These are phyloP conservation scores for Aphrophora alni DNA, from an alignment of 2,888 invertebrate species.

Conservation along the genomic window DNA sequence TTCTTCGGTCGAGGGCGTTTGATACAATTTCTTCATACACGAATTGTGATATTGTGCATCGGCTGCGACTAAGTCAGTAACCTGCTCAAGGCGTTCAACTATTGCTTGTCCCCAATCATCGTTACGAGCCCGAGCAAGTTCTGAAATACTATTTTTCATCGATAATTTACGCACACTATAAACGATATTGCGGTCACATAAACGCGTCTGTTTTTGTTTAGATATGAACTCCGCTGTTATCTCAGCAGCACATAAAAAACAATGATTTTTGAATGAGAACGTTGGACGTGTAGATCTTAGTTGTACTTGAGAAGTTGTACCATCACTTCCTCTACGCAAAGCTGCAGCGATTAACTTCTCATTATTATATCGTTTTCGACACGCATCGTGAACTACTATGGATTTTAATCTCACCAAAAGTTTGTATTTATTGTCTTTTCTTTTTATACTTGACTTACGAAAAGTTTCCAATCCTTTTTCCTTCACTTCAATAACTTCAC, in stretches of 20 bases:
- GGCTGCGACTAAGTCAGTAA: too few relatives aligned
- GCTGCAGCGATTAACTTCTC: slow-evolving; percentile 18
- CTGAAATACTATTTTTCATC: slow-evolving; percentile 46
- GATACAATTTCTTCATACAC: too few relatives aligned
- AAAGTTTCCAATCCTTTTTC: too few relatives aligned
- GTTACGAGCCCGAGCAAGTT: slow-evolving; percentile 40
- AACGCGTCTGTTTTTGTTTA: slow-evolving; percentile 40
- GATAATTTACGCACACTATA: slow-evolving; percentile 44
- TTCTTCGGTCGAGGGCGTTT: too few relatives aligned
- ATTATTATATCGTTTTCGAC: neutral
- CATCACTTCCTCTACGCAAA: neutral
- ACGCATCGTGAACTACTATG: too few relatives aligned
- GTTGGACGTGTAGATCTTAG: too few relatives aligned
- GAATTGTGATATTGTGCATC: too few relatives aligned
- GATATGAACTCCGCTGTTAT: slow-evolving; percentile 43
- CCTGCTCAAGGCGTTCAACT: too few relatives aligned
- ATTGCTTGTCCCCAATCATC: neutral
- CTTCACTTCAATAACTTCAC: too few relatives aligned
- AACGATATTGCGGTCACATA: slow-evolving; percentile 42
- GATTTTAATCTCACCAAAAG: too few relatives aligned
- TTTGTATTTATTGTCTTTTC: too few relatives aligned
- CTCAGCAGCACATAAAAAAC: slow-evolving; percentile 40
- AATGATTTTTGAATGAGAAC: slow-evolving; percentile 42
- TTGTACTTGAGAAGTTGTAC: slow-evolving; percentile 22
- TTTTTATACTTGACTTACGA: too few relatives aligned